A percentile compares a stretch with the other conserved stretches of the same genome.
Conservation (phyloP, 2,797 vertebrate species). For the Ceryle rudis region DNA sequence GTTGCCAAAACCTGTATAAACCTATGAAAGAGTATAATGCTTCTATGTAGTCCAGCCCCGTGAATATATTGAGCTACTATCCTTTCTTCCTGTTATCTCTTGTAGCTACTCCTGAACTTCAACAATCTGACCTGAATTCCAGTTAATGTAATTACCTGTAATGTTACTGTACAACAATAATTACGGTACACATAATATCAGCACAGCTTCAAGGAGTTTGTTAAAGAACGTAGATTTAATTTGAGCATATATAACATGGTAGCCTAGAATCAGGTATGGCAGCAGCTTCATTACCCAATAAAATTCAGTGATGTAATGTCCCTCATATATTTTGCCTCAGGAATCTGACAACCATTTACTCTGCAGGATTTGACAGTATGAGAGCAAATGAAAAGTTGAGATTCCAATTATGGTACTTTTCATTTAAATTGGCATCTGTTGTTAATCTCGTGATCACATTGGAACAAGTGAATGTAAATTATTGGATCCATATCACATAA, state of each 20-base stretch:
- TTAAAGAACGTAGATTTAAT: slow-evolving; percentile 1
- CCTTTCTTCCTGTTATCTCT: neutral
- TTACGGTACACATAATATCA: neutral
- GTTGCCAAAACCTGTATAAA: neutral
- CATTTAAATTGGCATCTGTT: neutral
- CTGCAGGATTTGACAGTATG: neutral
- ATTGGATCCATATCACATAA: neutral
- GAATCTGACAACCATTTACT: neutral
- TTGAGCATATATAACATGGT: neutral
- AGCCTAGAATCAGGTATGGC: neutral
- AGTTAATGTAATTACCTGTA: neutral
- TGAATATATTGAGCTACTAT: neutral
- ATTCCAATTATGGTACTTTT: neutral
- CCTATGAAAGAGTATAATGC: neutral
- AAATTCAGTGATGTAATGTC: neutral
- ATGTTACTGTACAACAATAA: neutral
- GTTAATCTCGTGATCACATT: neutral
- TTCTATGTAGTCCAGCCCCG: neutral
- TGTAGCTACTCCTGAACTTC: neutral
- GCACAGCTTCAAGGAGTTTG: neutral
- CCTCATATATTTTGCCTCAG: neutral
- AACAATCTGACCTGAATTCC: neutral
- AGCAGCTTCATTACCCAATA: neutral
- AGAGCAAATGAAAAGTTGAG: neutral
- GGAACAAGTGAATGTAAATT: neutral